phyloP scores from a whole-genome alignment of 2,888 invertebrate genomes.

The Kuschelorhynchus macadamiae region DNA sequence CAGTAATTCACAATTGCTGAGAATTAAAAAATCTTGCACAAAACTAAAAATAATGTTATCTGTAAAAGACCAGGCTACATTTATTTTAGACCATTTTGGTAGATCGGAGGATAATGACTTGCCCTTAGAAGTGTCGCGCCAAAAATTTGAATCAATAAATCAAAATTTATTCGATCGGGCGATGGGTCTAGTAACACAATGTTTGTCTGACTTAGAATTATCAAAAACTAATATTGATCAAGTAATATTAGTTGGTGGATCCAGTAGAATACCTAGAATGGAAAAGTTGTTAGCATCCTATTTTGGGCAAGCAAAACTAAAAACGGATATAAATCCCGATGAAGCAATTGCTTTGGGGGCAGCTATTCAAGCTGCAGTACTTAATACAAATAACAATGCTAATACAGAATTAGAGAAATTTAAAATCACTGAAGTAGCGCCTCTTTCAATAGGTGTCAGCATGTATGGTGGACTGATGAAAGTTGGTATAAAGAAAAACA shows the following conservation, averaged over 20 bases:
- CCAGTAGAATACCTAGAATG: constrained; percentile 58
- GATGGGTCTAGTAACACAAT: constrained; percentile 48
- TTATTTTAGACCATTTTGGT: constrained; percentile 47
- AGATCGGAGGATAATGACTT: constrained; percentile 43
- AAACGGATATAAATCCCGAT: constrained; percentile 55
- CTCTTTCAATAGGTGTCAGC: constrained; percentile 55
- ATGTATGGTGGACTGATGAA: constrained; percentile 49
- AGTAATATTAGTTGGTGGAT: constrained; percentile 57
- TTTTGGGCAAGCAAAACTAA: constrained; percentile 51
- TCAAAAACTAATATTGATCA: constrained; percentile 51
- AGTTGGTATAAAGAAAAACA: constrained; percentile 53
- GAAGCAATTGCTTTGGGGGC: constrained; percentile 58
- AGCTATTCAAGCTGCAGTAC: constrained; percentile 54
- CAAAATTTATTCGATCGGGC: constrained; percentile 51
- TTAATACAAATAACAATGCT: constrained; percentile 33
- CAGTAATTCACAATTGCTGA: not conserved
- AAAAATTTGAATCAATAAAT: constrained; percentile 54
- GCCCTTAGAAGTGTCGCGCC: constrained; percentile 44
- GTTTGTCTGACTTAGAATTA: constrained; percentile 49
- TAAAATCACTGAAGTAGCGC: constrained; percentile 54
- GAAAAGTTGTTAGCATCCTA: constrained; percentile 48
- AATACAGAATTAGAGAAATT: constrained; percentile 31
- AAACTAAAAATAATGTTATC: constrained; percentile 44
- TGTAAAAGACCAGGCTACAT: constrained; percentile 20
- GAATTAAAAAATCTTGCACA: constrained; percentile 30